Evolutionary conservation across 1,140 invertebrate genomes (phyloP).

Genomic region (Cotesia glomerata): DNA sequence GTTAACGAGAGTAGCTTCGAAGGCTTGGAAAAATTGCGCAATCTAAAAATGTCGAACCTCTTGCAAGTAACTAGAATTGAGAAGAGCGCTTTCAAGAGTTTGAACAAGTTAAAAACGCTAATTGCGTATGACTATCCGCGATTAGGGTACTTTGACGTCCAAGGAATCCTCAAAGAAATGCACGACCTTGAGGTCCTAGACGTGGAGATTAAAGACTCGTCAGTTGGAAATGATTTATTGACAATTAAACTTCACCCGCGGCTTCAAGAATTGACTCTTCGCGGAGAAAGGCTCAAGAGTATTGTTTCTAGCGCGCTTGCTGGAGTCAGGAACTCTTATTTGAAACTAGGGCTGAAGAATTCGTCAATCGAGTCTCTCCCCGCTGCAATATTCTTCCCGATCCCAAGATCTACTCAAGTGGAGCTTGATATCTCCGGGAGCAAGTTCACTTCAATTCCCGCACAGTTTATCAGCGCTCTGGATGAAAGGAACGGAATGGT

Average conservation of each 20-base stretch:
- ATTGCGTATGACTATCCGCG: slow-evolving; percentile 77
- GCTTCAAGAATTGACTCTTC: slow-evolving; percentile 75
- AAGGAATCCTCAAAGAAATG: slow-evolving; percentile 77
- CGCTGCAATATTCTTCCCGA: slow-evolving; percentile 81
- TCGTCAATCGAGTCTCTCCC: slow-evolving; percentile 80
- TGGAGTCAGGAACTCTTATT: slow-evolving; percentile 73
- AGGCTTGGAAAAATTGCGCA: slow-evolving; percentile 70
- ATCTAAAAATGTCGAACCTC: slow-evolving; percentile 73
- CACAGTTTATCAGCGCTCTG: slow-evolving; percentile 78
- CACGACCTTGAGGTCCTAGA: slow-evolving; percentile 75
- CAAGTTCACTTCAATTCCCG: slow-evolving; percentile 75
- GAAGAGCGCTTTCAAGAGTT: slow-evolving; percentile 77
- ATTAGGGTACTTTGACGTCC: slow-evolving; percentile 82
- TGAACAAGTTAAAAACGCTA: slow-evolving; percentile 74
- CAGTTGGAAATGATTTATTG: slow-evolving; percentile 82
- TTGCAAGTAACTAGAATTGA: slow-evolving; percentile 77
- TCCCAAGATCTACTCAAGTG: slow-evolving; percentile 85
- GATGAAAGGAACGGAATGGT: slow-evolving; percentile 81
- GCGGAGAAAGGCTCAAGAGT: slow-evolving; percentile 76
- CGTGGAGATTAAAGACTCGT: slow-evolving; percentile 85
- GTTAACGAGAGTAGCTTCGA: slow-evolving; percentile 78
- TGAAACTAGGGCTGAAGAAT: slow-evolving; percentile 78
- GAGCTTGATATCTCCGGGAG: slow-evolving; percentile 80
- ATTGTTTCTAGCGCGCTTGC: slow-evolving; percentile 83
- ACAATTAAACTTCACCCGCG: slow-evolving; percentile 79